Evolutionary conservation across 2,888 invertebrate genomes (phyloP).

Genomic region (Caenorhabditis uteleia): DNA sequence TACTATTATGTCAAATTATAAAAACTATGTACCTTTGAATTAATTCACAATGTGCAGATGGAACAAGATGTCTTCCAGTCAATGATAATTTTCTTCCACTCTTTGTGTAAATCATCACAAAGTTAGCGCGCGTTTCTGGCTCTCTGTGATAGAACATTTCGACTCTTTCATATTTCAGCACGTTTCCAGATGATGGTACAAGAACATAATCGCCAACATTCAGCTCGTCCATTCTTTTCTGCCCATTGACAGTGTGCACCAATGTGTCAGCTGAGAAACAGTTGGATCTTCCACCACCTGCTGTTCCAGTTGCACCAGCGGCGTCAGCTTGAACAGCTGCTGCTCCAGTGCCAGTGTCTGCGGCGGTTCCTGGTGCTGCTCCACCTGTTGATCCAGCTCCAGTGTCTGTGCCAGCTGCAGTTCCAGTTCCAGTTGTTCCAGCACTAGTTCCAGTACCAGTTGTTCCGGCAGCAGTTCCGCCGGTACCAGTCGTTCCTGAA

Average conservation of each 20-base stretch:
- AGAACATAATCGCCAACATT: constrained; percentile 65
- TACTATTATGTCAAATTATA: neutral
- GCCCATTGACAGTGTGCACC: constrained; percentile 51
- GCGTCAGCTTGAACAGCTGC: constrained; percentile 1
- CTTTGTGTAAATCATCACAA: constrained; percentile 58
- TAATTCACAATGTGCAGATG: constrained; percentile 55
- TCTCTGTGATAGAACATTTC: constrained; percentile 69
- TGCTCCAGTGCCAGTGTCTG: constrained; percentile 4
- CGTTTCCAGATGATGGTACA: constrained; percentile 60
- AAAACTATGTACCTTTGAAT: neutral
- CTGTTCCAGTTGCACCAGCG: constrained; percentile 8
- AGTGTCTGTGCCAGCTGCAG: constrained; percentile 3
- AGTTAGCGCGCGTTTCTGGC: constrained; percentile 54
- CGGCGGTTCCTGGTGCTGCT: constrained; percentile 4
- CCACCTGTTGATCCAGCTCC: neutral
- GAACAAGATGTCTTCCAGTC: constrained; percentile 63
- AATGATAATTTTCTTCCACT: constrained; percentile 58
- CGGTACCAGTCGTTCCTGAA: neutral
- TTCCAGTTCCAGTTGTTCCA: constrained; percentile 4
- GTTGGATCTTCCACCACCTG: constrained; percentile 35
- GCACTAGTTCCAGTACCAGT: constrained; percentile 1
- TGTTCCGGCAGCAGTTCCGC: constrained; percentile 8
- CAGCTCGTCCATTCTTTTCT: constrained; percentile 63
- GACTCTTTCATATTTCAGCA: constrained; percentile 63
- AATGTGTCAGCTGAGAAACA: constrained; percentile 66